These are phyloP conservation scores for Perca fluviatilis DNA, from an alignment of 2,113 vertebrate species.

Conservation along the genomic window DNA sequence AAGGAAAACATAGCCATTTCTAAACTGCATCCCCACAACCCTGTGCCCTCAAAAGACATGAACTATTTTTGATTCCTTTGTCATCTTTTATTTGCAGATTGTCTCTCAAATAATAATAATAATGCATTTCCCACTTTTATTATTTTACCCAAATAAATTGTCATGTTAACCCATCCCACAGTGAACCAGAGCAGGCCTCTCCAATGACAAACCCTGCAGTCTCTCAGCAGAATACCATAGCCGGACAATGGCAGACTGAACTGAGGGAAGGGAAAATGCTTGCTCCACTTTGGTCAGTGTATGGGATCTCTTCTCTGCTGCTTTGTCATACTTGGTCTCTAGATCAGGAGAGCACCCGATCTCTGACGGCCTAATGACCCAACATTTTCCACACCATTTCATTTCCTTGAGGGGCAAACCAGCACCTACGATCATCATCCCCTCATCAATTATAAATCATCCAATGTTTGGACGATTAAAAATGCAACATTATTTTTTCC, in stretches of 20 bases:
- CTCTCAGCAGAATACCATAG: constrained; percentile 34
- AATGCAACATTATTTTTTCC: constrained; percentile 71
- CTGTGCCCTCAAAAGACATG: constrained; percentile 14
- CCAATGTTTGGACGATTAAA: constrained; percentile 76
- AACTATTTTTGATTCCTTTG: constrained; percentile 24
- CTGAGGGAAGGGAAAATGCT: constrained; percentile 34
- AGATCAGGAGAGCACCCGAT: constrained; percentile 47
- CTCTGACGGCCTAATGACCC: constrained; percentile 62
- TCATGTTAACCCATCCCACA: constrained; percentile 7
- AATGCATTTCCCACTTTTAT: not conserved
- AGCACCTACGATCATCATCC: constrained; percentile 60
- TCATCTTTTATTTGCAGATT: not conserved
- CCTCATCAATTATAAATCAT: constrained; percentile 79
- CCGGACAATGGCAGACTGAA: constrained; percentile 44
- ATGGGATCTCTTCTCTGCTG: constrained; percentile 59
- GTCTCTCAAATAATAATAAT: not conserved
- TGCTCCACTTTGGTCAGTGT: constrained; percentile 51
- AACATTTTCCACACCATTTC: constrained; percentile 74
- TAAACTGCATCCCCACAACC: constrained; percentile 10
- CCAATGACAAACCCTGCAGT: constrained; percentile 44
- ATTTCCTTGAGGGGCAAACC: constrained; percentile 62
- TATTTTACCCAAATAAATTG: constrained; percentile 16
- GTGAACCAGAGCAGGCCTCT: constrained; percentile 59
- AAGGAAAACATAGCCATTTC: constrained; percentile 49
- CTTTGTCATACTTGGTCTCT: constrained; percentile 59